phyloP scores from a whole-genome alignment of 2,113 vertebrate genomes.

The Mustela lutreola region DNA sequence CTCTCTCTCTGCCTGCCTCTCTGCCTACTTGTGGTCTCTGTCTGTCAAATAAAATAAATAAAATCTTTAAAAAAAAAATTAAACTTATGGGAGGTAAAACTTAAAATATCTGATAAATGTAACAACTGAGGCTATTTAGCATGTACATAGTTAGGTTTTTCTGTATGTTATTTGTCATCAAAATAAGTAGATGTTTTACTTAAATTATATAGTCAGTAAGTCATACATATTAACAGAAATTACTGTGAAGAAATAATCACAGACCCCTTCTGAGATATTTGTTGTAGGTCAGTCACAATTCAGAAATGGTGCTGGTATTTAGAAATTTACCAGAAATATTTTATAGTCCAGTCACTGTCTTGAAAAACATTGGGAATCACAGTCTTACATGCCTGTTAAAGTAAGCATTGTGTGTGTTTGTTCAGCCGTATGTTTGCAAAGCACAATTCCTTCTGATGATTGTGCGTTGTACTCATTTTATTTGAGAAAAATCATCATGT shows the following conservation, averaged over 20 bases:
- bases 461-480: neutral
- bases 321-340: neutral
- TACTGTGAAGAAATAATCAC: neutral
- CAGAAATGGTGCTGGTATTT: neutral
- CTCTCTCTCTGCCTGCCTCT: too few relatives aligned
- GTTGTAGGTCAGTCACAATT: conserved; percentile 23
- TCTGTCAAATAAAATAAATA: too few relatives aligned
- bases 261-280: neutral
- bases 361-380: neutral
- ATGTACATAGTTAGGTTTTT: neutral
- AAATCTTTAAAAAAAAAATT: neutral
- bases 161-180: neutral
- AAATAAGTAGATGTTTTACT: neutral
- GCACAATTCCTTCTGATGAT: neutral
- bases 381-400: neutral
- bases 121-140: neutral
- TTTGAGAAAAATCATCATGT: conserved; percentile 23
- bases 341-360: neutral
- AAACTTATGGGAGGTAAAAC: neutral
- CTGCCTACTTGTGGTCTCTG: too few relatives aligned
- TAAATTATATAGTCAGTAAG: neutral
- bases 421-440: conserved; percentile 13
- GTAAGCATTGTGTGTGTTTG: neutral
- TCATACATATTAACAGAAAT: neutral
- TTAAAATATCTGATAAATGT: conserved; percentile 22